Base-by-base conservation (phyloP, 2,888 invertebrate genomes). In the Phasia obesa region DNA sequence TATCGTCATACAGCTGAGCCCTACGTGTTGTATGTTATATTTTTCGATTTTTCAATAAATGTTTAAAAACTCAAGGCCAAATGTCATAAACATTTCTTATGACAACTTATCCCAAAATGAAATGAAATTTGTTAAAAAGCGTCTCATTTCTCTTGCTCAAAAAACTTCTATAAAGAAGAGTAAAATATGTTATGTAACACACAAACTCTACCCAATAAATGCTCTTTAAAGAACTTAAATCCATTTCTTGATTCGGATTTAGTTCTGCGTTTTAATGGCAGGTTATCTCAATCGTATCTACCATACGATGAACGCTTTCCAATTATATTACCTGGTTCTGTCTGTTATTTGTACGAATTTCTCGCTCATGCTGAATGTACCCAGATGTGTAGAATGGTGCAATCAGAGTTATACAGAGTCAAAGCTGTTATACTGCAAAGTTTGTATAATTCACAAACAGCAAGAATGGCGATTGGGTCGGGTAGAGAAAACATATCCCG, bases 311-410 rank as follows among this genome's bases (percentile, higher is more conserved):
- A 27, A 27, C 27, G 11, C 25, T 21, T 27, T 27, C 3, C 13
- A 5, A 51, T 25, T 4, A 3, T 23, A 3, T 51, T 47, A 7
- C 21, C 2, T 19, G 47, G 7, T 47, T 47, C 7, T 47, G 19
- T 47, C 19, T 6, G 1, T 19, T 19, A 19, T 23, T 5, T 25
- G 13, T 23, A 51, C 9, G 17, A 51, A 6, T 51, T 51, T 13
- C 51, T 51, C 13, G 51, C 51, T 25, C 23, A 51, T 51, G 51
- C 51, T 0, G 51, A 1, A 15, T 23, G 13, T 25, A 51, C 15
- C 51, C 51, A 51, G 51, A 51, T 51, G 51, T 51, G 25, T 15
- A 21, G 25, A n/a, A 51, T 27, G 27, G 27, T 27, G 27, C 27
- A 27, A 27, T 27, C 27, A 27, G 27, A 27, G 6, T 27, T 27